Evolutionary conservation across 2,113 vertebrate genomes (phyloP).

Genomic region (Melanocharis versteri): DNA sequence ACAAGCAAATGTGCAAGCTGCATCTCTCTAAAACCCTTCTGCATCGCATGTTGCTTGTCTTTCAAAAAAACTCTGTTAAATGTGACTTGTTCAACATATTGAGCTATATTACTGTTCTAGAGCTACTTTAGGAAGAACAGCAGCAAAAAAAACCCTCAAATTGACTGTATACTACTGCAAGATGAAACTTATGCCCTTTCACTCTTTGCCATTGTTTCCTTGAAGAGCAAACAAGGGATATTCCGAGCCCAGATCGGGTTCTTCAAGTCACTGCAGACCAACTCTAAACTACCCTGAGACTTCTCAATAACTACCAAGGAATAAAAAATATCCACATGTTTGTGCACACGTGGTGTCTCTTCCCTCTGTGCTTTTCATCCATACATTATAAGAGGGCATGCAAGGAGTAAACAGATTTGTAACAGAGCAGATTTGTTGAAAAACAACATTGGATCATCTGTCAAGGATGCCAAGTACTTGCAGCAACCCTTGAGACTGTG

Average conservation of each 20-base stretch:
- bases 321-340: background rate
- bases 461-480: background rate
- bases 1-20: background rate
- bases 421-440: background rate
- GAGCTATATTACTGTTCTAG: background rate
- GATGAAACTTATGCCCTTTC: background rate
- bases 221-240: background rate
- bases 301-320: background rate
- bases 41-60: background rate
- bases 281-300: background rate
- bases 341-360: background rate
- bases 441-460: background rate
- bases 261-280: background rate
- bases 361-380: background rate
- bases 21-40: background rate
- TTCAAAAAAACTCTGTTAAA: background rate
- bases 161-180: background rate
- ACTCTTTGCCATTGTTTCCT: background rate
- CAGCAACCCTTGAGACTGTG: background rate
- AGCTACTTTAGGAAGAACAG: background rate
- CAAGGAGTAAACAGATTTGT: background rate
- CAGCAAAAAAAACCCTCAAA: accelerated
- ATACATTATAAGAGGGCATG: background rate
- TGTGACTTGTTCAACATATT: background rate
- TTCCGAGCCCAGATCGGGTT: background rate